Evolutionary conservation across 1,140 invertebrate species (phyloP), one percentile per base, ranked within the genome.

Genomic region (Drosophila sulfurigaster): DNA sequence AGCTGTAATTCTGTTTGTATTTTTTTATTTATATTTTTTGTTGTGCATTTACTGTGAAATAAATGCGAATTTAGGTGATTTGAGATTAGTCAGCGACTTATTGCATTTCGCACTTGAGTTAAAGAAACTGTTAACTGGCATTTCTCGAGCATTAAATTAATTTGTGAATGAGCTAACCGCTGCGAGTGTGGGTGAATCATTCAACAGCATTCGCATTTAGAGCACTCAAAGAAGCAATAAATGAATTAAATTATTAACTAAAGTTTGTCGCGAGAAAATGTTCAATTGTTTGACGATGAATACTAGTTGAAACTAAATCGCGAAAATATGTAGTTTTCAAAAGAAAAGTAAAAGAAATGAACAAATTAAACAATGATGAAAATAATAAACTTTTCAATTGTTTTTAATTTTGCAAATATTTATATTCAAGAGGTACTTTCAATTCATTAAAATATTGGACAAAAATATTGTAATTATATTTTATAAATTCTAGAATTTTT

Each of bases 101-200:
- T 41, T 57, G 10, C 13, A 41, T 20, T 57, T 57, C 16, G 32
- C 32, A 20, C 54, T 57, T 57, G 16, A 38, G 7, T 57, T 25
- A 11, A 41, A 38, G 7, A 57, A 57, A 38, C 16, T 57, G 32
- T 57, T 41, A 57, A 41, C 54, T 57, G 54, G 54, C 54, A 57
- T 41, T 57, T 57, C 35, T 57, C 54, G 16, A 41, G 32, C 35
- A 57, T 57, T 20, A 57, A 57, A 57, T 57, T 57, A 57, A 57
- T 38, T 57, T 57, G 35, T 57, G 54, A 57, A 57, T 57, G 54
- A 57, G 15, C 32, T 41, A 57, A 32, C 51, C n/a, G 3, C 51
- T 32, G 28, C 13, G 51, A 54, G 51, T 35, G 32, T 13, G 35
- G 16, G 54, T 57, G 32, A 57, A 41, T 38, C 32, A 57, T 38